Conservation (phyloP, 2,113 vertebrate genomes). For the Symphodus melops region DNA sequence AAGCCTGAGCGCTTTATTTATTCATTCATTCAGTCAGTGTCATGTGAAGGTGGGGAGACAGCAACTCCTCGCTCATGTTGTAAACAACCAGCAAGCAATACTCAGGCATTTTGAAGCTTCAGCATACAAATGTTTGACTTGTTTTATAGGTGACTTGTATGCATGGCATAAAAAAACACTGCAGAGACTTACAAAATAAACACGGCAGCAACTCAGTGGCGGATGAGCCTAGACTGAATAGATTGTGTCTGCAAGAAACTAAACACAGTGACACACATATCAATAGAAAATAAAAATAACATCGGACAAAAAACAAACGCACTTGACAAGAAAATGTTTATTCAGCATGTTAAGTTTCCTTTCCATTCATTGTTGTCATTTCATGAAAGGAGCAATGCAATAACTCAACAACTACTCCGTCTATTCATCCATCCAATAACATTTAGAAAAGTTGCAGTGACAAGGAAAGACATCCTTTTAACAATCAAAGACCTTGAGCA, state of each 20-base stretch:
- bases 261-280: background rate
- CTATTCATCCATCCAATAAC: too few species aligned
- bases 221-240: background rate
- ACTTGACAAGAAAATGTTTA: background rate
- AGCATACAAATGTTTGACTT: background rate
- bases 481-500: too few species aligned
- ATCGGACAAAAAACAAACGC: background rate
- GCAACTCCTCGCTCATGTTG: background rate
- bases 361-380: too few species aligned
- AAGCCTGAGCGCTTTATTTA: conserved; percentile 7
- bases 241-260: background rate
- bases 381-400: background rate
- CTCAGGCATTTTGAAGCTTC: background rate
- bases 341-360: too few species aligned
- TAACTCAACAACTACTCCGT: too few species aligned
- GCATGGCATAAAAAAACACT: background rate
- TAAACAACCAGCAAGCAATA: background rate
- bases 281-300: background rate
- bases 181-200: too few species aligned
- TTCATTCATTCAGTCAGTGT: conserved; percentile 34
- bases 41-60: background rate
- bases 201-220: background rate
- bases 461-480: too few species aligned
- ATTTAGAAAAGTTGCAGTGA: too few species aligned
- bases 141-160: background rate